A percentile compares a stretch with the other conserved stretches of the same genome.
Evolutionary conservation across 1,140 invertebrate species (phyloP).

Genomic region (Bathynomus jamesi): DNA sequence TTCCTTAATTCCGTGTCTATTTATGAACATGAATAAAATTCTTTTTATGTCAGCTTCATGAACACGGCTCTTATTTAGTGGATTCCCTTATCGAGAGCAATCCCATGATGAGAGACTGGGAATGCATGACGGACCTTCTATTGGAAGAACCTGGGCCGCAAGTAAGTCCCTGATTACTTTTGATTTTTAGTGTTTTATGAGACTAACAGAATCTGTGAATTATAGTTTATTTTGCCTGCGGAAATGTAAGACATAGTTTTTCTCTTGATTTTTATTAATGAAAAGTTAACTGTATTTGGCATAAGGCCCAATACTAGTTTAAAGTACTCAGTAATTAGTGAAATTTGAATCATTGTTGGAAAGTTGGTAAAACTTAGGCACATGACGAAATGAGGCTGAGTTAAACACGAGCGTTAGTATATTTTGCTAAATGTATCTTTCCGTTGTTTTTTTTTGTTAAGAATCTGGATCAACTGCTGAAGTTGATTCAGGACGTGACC

Average conservation of each 20-base stretch:
- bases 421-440: too few species aligned
- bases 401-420: too few species aligned
- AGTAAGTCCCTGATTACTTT: neutral
- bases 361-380: too few species aligned
- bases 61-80: constrained; percentile 95
- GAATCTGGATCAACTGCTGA: constrained; percentile 65
- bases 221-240: too few species aligned
- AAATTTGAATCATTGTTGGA: too few species aligned
- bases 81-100: constrained; percentile 99
- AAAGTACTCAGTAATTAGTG: too few species aligned
- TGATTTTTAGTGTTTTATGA: neutral
- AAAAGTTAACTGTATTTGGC: too few species aligned
- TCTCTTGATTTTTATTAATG: too few species aligned
- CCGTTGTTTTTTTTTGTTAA: constrained; percentile 41
- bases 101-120: constrained; percentile 99
- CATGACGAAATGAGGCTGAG: too few species aligned
- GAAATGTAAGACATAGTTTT: too few species aligned
- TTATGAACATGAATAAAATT: neutral
- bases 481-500: constrained; percentile 71
- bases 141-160: constrained; percentile 80
- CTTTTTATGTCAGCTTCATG: constrained; percentile 60
- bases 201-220: too few species aligned
- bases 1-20: neutral
- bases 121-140: constrained; percentile 96
- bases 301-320: too few species aligned